phyloP scores from a whole-genome alignment of 1,140 invertebrate genomes.

The Neuroterus valhalla region DNA sequence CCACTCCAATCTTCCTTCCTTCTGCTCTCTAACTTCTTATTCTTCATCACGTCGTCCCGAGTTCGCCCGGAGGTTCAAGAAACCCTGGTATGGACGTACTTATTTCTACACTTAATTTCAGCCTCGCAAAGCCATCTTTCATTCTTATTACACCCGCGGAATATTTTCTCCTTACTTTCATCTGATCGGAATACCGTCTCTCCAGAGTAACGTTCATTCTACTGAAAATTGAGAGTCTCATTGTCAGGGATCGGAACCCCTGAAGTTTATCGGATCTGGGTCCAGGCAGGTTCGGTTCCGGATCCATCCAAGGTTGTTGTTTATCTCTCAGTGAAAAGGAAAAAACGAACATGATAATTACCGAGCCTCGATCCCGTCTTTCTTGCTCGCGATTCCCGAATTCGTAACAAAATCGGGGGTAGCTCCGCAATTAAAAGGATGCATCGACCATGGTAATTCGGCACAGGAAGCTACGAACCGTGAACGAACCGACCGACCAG shows the following conservation, averaged over 20 bases:
- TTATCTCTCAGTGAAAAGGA: not conserved
- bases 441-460: constrained; percentile 59
- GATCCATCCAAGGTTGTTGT: not conserved
- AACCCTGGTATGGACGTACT: constrained; percentile 43
- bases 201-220: too few relatives aligned
- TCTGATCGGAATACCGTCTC: too few relatives aligned
- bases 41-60: constrained; percentile 35
- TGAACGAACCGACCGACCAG: constrained; percentile 20
- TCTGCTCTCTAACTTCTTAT: constrained; percentile 32
- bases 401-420: constrained; percentile 47
- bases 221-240: too few relatives aligned
- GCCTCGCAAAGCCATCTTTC: constrained; percentile 47
- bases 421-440: constrained; percentile 58
- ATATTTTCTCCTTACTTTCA: not conserved
- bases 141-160: constrained; percentile 50
- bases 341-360: constrained; percentile 9
- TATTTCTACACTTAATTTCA: constrained; percentile 51
- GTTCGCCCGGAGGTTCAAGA: constrained; percentile 44
- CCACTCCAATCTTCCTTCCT: constrained; percentile 24
- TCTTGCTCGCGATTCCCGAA: not conserved
- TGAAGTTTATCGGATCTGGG: too few relatives aligned
- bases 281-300: too few relatives aligned
- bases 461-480: constrained; percentile 37
- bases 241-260: too few relatives aligned
- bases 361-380: not conserved